Evolutionary conservation across 2,113 vertebrate genomes (phyloP).

Genomic region (Helogale parvula): DNA sequence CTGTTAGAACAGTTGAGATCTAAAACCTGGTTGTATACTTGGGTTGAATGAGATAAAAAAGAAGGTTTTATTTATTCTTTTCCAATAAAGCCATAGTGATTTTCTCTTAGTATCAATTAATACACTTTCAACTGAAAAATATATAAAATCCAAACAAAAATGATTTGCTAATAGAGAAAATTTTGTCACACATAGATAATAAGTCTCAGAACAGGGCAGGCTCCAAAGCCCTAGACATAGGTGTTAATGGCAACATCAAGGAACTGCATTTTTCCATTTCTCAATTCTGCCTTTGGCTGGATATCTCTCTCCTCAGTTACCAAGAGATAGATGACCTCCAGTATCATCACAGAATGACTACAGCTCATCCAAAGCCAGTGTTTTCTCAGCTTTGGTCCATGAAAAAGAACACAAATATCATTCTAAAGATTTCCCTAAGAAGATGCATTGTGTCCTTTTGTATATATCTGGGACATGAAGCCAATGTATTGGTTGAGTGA

Average conservation of each 20-base stretch:
- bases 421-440: not conserved
- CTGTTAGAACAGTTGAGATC: not conserved
- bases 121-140: not conserved
- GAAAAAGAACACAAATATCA: not conserved
- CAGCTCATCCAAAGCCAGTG: not conserved
- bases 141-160: not conserved
- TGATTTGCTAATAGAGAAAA: not conserved
- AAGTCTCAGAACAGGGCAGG: not conserved
- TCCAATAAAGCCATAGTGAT: not conserved
- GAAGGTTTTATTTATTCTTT: not conserved
- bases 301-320: not conserved
- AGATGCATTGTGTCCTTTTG: not conserved
- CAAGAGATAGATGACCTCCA: not conserved
- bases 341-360: not conserved
- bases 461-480: not conserved
- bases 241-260: not conserved
- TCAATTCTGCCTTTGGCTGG: not conserved
- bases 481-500: not conserved
- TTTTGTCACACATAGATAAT: not conserved
- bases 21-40: not conserved
- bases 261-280: not conserved
- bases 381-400: not conserved
- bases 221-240: not conserved
- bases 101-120: conserved; percentile 17
- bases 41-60: not conserved